A percentile compares a stretch with the other conserved stretches of the same genome.
Evolutionary conservation across 2,797 vertebrate genomes (phyloP).

Genomic region (Aldrovandia affinis): DNA sequence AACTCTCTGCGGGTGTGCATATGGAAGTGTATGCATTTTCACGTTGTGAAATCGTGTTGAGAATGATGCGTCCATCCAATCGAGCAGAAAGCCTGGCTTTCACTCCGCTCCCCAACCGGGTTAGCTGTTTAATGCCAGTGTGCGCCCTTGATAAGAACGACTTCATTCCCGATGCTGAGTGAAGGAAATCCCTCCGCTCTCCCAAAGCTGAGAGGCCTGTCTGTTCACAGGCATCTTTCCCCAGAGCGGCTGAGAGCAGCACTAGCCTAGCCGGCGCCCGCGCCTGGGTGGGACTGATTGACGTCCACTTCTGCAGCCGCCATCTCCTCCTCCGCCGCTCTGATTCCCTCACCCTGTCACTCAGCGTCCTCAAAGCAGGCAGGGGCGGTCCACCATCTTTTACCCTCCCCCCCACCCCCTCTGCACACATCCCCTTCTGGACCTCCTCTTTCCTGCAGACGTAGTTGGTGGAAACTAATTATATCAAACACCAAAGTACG

Average conservation of each 20-base stretch:
- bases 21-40: too few species aligned
- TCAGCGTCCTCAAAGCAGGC: too few species aligned
- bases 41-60: too few species aligned
- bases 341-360: too few species aligned
- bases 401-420: background rate
- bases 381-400: background rate
- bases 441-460: slow-evolving; percentile 12
- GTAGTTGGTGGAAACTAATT: slow-evolving; percentile 29
- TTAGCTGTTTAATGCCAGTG: background rate
- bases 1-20: too few species aligned
- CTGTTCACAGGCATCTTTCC: background rate
- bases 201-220: background rate
- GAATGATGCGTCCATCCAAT: too few species aligned
- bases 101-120: background rate
- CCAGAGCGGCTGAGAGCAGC: background rate
- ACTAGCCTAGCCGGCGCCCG: background rate
- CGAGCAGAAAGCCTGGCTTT: background rate
- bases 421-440: background rate
- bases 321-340: background rate
- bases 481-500: slow-evolving; percentile 19
- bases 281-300: background rate
- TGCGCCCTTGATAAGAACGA: background rate
- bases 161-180: background rate
- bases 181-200: background rate
- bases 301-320: background rate